Base-by-base conservation (phyloP, 2,113 vertebrate species). In the Eclectus roratus region DNA sequence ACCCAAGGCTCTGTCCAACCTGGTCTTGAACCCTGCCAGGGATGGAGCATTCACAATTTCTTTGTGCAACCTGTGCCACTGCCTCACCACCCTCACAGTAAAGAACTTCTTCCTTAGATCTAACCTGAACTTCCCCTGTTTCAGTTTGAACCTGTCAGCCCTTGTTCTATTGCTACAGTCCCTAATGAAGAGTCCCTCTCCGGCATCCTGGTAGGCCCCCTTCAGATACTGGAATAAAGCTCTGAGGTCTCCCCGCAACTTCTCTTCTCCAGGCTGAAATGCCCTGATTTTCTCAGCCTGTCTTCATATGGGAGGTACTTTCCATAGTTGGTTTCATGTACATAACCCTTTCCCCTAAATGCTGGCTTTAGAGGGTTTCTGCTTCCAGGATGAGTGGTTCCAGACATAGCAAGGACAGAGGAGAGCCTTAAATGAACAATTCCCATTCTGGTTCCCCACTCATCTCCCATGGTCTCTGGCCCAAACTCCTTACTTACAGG, bases 401-500 rank as follows among this genome's bases (percentile, higher is more conserved):
- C 41, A 79, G 61, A 43, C 27, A 27, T 3, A 29, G 49, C 50
- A 73, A 88, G 52, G 52, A 18, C 13, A 63, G 68, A 44, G 27
- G 8, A 69, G n/a, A 78, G 35, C n/a, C 44, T 39, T 70, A 31
- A 41, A 47, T 5, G 17, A 84, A 25, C 77, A 28, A 1, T 12
- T 17, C 13, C 29, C 13, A 3, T 33, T 66, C 5, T 24, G 49
- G 41, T 43, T 71, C 31, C 50, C n/a, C 20, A 9, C 35, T 58
- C 25, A 17, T 29, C 47, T 82, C 43, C 60, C 13, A 3, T 7
- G 25, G 24, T 31, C 43, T 81, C n/a, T 82, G 21, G 6, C 13
- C 35, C 28, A 44, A 0, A 10, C 41, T 44, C 46, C 58, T 49
- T 37, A 39, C 13, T 61, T 33, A 9, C 0, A 2, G 46, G 35